Evolutionary conservation across 2,797 vertebrate genomes (phyloP).

Genomic region (Falco concolor): DNA sequence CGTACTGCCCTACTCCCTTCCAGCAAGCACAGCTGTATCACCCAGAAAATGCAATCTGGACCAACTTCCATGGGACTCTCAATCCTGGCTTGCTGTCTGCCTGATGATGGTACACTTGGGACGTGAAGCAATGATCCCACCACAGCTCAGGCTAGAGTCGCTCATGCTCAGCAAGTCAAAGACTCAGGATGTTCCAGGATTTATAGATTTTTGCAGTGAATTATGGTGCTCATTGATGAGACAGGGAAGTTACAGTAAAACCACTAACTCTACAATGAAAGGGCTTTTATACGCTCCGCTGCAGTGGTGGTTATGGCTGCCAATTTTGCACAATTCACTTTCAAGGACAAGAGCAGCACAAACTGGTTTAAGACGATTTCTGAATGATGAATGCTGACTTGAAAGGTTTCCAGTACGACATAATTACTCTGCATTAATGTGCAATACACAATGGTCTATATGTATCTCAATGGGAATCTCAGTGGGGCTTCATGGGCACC

Average conservation of each 20-base stretch:
- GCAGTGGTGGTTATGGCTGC: conserved; percentile 32
- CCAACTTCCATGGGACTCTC: neutral
- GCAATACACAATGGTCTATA: conserved; percentile 28
- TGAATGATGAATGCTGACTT: conserved; percentile 56
- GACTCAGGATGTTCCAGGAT: conserved; percentile 39
- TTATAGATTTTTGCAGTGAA: conserved; percentile 55
- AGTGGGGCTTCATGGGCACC: neutral
- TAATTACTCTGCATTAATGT: conserved; percentile 56
- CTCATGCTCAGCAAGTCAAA: neutral
- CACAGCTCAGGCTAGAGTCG: neutral
- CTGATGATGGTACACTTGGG: neutral
- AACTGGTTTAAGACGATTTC: conserved; percentile 57
- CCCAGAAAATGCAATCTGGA: neutral
- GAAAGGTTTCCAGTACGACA: conserved; percentile 55
- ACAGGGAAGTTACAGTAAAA: conserved; percentile 40
- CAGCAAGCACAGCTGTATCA: neutral
- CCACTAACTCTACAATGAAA: conserved; percentile 42
- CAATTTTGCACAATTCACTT: conserved; percentile 40
- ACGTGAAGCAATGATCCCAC: neutral
- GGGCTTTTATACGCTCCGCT: conserved; percentile 45
- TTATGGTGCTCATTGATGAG: conserved; percentile 45
- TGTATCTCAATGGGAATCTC: conserved; percentile 58
- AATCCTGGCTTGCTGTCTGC: conserved; percentile 23
- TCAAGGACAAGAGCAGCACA: conserved; percentile 22
- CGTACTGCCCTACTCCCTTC: neutral